Evolutionary conservation across 2,888 invertebrate genomes (phyloP).

Genomic region (Papilio demoleus): DNA sequence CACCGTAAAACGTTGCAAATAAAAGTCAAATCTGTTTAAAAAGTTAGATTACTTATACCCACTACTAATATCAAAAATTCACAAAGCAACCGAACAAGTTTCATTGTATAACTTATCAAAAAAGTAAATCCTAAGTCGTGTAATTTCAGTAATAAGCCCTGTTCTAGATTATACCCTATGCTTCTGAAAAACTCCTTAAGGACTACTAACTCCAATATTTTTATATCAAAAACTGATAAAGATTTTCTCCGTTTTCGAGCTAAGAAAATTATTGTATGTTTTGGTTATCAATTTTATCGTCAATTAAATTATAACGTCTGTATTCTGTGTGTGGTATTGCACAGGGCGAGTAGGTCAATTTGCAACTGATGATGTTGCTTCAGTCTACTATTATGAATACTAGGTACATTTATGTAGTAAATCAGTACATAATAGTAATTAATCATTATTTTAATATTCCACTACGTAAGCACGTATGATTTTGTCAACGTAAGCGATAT

Average conservation of each 20-base stretch:
- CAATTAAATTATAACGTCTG: no score
- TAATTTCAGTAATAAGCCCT: slow-evolving; percentile 26
- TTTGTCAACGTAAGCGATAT: background rate
- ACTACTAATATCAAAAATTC: background rate
- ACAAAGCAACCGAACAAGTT: slow-evolving; percentile 3
- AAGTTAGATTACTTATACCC: background rate
- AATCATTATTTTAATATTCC: background rate
- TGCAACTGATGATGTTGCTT: no score
- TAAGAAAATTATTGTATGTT: background rate
- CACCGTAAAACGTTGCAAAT: background rate
- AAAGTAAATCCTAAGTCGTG: slow-evolving; percentile 14
- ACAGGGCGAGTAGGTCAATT: no score
- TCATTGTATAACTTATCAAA: slow-evolving; percentile 15
- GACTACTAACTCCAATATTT: slow-evolving; percentile 25
- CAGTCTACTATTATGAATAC: no score
- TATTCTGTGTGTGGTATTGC: no score
- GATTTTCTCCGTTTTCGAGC: slow-evolving; percentile 9
- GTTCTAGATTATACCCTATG: slow-evolving; percentile 20
- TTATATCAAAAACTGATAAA: slow-evolving; percentile 21
- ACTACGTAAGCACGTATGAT: background rate
- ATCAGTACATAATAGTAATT: background rate
- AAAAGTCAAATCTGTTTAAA: slow-evolving; percentile 1
- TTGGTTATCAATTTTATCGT: background rate
- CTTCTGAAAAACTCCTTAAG: slow-evolving; percentile 26
- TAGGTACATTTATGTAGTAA: background rate